Evolutionary conservation across 2,888 invertebrate genomes (phyloP).

Genomic region (Fragum whitleyi): DNA sequence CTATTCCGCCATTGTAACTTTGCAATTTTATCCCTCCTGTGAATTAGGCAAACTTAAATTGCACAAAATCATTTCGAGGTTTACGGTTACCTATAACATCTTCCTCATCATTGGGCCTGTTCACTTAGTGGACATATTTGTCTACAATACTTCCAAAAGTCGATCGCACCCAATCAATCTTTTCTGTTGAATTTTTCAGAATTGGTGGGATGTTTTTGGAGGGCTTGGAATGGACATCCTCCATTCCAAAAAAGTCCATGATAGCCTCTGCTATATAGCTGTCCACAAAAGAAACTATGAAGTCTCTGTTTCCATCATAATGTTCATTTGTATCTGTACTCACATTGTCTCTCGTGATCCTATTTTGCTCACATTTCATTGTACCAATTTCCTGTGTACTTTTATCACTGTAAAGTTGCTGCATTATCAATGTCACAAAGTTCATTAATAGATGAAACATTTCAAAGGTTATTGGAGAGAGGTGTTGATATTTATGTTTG

Average conservation of each 20-base stretch:
- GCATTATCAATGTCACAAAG: background rate
- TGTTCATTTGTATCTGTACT: background rate
- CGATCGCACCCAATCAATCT: too few species aligned
- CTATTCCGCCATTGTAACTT: too few species aligned
- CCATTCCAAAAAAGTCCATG: background rate
- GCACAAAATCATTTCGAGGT: too few species aligned
- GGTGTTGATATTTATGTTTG: background rate
- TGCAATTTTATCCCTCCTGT: too few species aligned
- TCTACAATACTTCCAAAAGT: too few species aligned
- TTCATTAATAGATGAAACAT: constrained; percentile 2
- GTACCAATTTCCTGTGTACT: background rate
- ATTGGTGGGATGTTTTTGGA: background rate
- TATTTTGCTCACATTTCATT: background rate
- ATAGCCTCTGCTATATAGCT: background rate
- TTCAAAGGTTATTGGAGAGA: constrained; percentile 18
- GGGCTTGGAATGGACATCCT: background rate
- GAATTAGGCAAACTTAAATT: too few species aligned
- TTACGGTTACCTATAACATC: too few species aligned
- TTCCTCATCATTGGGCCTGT: too few species aligned
- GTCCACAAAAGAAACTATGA: background rate
- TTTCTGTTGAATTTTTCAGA: too few species aligned
- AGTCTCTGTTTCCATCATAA: background rate
- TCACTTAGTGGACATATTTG: too few species aligned
- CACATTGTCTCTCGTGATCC: background rate
- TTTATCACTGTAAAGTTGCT: background rate